Base-by-base conservation (phyloP, 1,140 invertebrate genomes). In the Aphelenchoides besseyi region DNA sequence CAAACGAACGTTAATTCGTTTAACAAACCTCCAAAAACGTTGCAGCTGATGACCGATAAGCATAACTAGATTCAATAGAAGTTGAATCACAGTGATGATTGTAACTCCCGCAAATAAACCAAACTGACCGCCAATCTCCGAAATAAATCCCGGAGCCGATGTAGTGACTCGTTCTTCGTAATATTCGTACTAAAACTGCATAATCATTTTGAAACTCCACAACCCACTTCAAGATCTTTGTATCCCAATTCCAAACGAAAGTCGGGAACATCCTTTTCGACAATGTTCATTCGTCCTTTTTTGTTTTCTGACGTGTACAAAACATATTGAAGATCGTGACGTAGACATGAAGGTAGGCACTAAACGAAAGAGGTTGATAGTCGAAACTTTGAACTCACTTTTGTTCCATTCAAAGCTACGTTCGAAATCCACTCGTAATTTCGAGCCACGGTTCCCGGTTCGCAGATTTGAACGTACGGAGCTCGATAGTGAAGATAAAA, bases 61-160 rank as follows among this genome's bases (percentile, higher is more conserved):
- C 55, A 59, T 59, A 12, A 5, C 5, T 8, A 69, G 29, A 71
- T 68, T 69, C 61, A 78, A 18, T 12, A 77, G 33, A 26, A 75
- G 57, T 68, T 75, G 74, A 52, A 75, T 32, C 12, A 75, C 23
- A 16, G 74, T 76, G 62, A 77, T 75, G 23, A 64, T 32, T 5
- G 74, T 72, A 35, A 75, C 35, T 53, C 74, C 74, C 2, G 66
- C 35, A 28, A 75, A 75, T 18, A 75, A 64, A 26, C 59, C 73
- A n/a, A 73, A 67, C 48, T 77, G 75, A 23, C 75, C 75, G 30
- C 75, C 75, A 54, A 77, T 63, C 35, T 77, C 74, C 3, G 76
- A 79, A 23, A 77, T 75, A 41, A 77, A 77, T 0, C 73, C 72
- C 28, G 26, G 48, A 2, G 26, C 63, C 16, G 63, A 36, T 18